Percentiles rank a stretch among this genome's conserved stretches.
These are phyloP conservation scores for Oostethus manadensis DNA, from an alignment of 2,113 vertebrate species.

Conservation along the genomic window DNA sequence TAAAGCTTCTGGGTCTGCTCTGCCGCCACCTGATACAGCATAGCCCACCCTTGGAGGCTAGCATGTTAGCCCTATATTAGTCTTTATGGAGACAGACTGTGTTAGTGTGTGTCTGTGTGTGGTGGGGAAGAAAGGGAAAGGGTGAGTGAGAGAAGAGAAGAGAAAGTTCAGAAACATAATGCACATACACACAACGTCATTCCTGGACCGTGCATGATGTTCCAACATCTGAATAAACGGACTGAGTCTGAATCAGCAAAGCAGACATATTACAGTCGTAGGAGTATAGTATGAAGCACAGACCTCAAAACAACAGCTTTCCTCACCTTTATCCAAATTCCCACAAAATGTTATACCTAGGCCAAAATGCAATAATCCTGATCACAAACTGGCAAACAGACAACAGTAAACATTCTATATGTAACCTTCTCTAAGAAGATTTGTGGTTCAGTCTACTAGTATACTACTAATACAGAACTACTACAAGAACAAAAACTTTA, in stretches of 20 bases:
- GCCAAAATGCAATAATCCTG: not conserved
- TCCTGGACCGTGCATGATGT: not conserved
- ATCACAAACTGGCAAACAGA: not conserved
- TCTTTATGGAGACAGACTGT: constrained; percentile 61
- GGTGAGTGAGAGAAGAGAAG: not conserved
- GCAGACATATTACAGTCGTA: not conserved
- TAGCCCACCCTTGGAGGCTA: constrained; percentile 68
- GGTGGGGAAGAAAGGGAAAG: not conserved
- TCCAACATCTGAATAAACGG: not conserved
- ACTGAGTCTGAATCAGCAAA: not conserved
- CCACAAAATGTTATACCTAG: constrained; percentile 64
- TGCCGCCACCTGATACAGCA: constrained; percentile 30
- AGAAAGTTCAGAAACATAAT: not conserved
- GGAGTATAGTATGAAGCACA: not conserved
- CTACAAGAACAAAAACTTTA: too few relatives aligned
- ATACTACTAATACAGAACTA: too few relatives aligned
- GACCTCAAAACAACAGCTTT: constrained; percentile 24
- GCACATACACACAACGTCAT: not conserved
- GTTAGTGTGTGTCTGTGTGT: not conserved
- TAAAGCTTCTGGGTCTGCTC: constrained; percentile 41
- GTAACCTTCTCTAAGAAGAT: not conserved
- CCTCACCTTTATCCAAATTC: constrained; percentile 77
- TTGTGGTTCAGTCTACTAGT: not conserved
- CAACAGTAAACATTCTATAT: not conserved
- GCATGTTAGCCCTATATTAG: constrained; percentile 75